phyloP scores from a whole-genome alignment of 1,140 invertebrate species.

The Neomicropteryx cornuta region DNA sequence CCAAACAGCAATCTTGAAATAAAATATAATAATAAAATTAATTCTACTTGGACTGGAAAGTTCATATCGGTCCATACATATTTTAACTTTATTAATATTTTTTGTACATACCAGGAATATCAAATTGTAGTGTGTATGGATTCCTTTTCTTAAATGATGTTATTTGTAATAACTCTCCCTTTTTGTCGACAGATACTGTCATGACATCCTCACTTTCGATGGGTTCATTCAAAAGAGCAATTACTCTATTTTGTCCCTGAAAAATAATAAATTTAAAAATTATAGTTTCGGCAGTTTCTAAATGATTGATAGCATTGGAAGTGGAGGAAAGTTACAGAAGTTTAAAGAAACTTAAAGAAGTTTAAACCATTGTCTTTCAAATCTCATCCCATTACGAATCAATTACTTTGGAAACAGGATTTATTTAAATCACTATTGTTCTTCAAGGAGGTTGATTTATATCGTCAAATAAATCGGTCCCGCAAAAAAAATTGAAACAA shows the following conservation, averaged over 20 bases:
- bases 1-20: constrained; percentile 55
- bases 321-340: constrained; percentile 8
- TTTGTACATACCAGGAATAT: constrained; percentile 47
- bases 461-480: no score
- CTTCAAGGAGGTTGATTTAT: no score
- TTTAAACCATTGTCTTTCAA: constrained; percentile 11
- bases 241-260: constrained; percentile 72
- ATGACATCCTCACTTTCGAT: constrained; percentile 60
- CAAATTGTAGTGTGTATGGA: constrained; percentile 70
- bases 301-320: constrained; percentile 22
- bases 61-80: neutral
- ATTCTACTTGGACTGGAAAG: constrained; percentile 1
- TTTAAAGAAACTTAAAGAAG: constrained; percentile 3
- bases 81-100: neutral
- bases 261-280: constrained; percentile 19
- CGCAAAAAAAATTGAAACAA: no score
- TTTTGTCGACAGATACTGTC: constrained; percentile 64
- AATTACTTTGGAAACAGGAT: no score
- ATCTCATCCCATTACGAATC: no score
- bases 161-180: constrained; percentile 64
- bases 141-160: constrained; percentile 63
- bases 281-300: constrained; percentile 26
- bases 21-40: constrained; percentile 8
- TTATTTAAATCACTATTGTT: no score
- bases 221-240: constrained; percentile 66